A percentile compares a stretch with the other conserved stretches of the same genome.
Evolutionary conservation across 2,113 vertebrate genomes (phyloP).

Genomic region (Actenoides lindsayi): DNA sequence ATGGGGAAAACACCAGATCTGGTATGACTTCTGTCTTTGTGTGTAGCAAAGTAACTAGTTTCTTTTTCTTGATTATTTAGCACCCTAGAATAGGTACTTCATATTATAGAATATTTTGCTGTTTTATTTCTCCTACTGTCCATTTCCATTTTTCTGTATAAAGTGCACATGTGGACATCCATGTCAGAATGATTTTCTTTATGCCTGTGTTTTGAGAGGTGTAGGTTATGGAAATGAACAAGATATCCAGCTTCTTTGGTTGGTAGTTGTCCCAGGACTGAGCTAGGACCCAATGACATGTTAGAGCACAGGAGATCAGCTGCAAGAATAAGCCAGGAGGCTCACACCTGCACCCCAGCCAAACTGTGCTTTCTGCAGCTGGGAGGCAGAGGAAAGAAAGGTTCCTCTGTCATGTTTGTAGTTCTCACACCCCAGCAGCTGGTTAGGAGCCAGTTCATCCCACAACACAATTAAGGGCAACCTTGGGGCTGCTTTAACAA

Average conservation of each 20-base stretch:
- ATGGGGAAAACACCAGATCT: not conserved
- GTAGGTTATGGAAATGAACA: not conserved
- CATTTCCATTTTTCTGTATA: not conserved
- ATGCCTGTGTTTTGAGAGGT: not conserved
- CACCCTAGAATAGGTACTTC: not conserved
- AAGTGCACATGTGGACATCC: not conserved
- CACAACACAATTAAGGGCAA: constrained; percentile 46
- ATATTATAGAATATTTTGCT: not conserved
- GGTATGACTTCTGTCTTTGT: not conserved
- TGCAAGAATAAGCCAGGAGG: constrained; percentile 61
- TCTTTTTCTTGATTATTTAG: not conserved
- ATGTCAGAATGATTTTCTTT: not conserved
- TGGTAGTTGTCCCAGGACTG: constrained; percentile 57
- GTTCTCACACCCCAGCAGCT: constrained; percentile 61
- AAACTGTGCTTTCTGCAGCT: not conserved
- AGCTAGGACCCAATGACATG: constrained; percentile 62
- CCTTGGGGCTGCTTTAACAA: constrained; percentile 36
- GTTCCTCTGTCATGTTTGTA: not conserved
- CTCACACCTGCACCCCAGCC: not conserved
- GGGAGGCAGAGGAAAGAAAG: not conserved
- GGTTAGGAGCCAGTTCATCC: constrained; percentile 46
- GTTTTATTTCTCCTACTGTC: not conserved
- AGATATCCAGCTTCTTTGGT: not conserved
- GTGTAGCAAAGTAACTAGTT: not conserved
- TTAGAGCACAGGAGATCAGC: constrained; percentile 55